Conservation (phyloP, 1,140 invertebrate species). For the Drosophila ambigua region DNA sequence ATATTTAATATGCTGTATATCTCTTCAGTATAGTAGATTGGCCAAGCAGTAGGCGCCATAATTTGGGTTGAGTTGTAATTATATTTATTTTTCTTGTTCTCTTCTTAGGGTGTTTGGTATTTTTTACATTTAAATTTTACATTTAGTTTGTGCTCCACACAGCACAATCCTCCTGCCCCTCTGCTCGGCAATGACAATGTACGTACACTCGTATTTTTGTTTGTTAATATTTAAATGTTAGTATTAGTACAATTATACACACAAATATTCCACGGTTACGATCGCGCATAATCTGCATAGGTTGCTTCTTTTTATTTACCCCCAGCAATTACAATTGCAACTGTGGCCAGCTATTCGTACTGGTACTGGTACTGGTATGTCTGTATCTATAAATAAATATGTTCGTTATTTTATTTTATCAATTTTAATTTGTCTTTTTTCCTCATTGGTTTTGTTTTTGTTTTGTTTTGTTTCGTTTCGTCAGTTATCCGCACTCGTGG, state of each 20-base stretch:
- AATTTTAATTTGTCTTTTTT: conserved; percentile 14
- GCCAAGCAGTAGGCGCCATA: conserved; percentile 73
- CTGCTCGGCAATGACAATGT: conserved; percentile 39
- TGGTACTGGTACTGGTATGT: conserved; percentile 51
- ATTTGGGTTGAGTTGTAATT: conserved; percentile 63
- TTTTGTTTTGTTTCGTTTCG: conserved; percentile 6
- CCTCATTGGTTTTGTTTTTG: conserved; percentile 12
- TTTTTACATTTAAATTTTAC: conserved; percentile 42
- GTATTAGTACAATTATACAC: conserved; percentile 62
- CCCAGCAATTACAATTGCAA: conserved; percentile 39
- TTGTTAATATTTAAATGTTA: conserved; percentile 54
- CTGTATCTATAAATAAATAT: conserved; percentile 78
- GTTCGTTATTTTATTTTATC: conserved; percentile 26
- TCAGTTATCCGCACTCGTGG: conserved; percentile 21
- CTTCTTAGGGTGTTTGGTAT: conserved; percentile 6
- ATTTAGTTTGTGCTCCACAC: conserved; percentile 27
- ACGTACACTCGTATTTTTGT: conserved; percentile 16
- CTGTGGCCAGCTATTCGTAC: conserved; percentile 19
- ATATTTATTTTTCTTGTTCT: conserved; percentile 36
- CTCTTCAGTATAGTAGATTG: conserved; percentile 64
- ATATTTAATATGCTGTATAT: conserved; percentile 65
- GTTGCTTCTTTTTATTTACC: conserved; percentile 45
- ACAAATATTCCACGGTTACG: conserved; percentile 49
- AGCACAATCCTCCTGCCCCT: background rate
- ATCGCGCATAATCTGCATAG: conserved; percentile 55